Base-by-base conservation (phyloP, 2,797 vertebrate genomes). In the Dryobates pubescens region DNA sequence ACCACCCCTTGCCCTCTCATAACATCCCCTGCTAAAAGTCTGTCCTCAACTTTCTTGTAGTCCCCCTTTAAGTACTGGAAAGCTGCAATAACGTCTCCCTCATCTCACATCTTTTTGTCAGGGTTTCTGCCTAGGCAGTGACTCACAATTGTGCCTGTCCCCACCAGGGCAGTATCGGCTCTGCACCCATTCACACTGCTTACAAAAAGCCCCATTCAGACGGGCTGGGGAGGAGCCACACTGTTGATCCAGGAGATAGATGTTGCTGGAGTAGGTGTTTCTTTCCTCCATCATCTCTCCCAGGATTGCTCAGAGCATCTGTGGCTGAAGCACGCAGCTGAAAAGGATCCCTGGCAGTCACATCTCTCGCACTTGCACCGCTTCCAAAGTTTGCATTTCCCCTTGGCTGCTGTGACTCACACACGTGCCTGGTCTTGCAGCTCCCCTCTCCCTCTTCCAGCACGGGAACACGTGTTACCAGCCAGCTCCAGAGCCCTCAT, bases 91-190 rank as follows among this genome's bases (percentile, higher is more conserved):
- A n/a, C 14, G 30, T 23, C 13, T 65, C 41, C 26, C 19, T n/a
- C 13, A 14, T 65, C 41, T 22, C 38, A 15, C 22, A 29, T 65
- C 19, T 65, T 63, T 24, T 71, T 74, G n/a, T 30, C 68, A 86
- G 53, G 7, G 1, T n/a, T 61, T 4, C 1, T n/a, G 51, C 41
- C 17, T 30, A 59, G 38, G 56, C 63, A 73, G n/a, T 13, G 36
- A 58, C 62, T 75, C 72, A 27, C 2, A 0, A 0, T 0, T 3
- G 15, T 11, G 19, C 27, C 77, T 17, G 11, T 34, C 53, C 17
- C 0, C 3, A 0, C 1, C 2, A 0, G 47, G 53, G 27, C 64
- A 75, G 26, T 1, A 0, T 2, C 16, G 56, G 62, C 16, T 71
- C 30, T 34, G 45, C 34, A 27, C 19, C 17, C 54, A 3, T 9